phyloP scores from a whole-genome alignment of 2,113 vertebrate species.

The Maccullochella peelii region DNA sequence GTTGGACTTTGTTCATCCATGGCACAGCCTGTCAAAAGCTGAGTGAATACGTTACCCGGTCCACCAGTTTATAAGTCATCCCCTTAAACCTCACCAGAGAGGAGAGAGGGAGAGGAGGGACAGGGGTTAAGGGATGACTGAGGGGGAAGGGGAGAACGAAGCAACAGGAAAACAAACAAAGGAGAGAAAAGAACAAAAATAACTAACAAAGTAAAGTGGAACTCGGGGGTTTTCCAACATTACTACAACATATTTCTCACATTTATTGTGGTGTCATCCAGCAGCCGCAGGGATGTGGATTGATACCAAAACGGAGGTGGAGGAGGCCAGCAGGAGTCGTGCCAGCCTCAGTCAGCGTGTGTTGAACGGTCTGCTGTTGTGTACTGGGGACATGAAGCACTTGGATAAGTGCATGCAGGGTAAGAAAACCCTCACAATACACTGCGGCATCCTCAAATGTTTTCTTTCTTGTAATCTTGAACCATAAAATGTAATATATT shows the following conservation, averaged over 20 bases:
- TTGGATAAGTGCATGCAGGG: slow-evolving; percentile 77
- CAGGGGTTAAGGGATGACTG: slow-evolving; percentile 15
- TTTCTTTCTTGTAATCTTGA: neutral
- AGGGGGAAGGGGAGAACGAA: neutral
- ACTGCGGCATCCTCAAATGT: neutral
- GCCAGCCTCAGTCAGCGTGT: slow-evolving; percentile 28
- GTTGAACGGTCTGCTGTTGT: slow-evolving; percentile 59
- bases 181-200: slow-evolving; percentile 1
- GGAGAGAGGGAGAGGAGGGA: neutral
- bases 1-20: slow-evolving; percentile 53
- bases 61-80: slow-evolving; percentile 54
- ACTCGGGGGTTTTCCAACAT: neutral
- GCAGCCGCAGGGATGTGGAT: slow-evolving; percentile 63
- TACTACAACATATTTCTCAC: neutral
- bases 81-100: slow-evolving; percentile 1
- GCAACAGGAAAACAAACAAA: slow-evolving; percentile 8
- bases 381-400: slow-evolving; percentile 79
- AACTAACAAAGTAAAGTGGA: neutral
- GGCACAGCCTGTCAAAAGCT: neutral
- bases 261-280: neutral
- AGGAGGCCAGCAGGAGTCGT: slow-evolving; percentile 37
- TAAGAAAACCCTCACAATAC: slow-evolving; percentile 44
- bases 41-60: slow-evolving; percentile 36
- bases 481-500: neutral
- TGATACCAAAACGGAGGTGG: slow-evolving; percentile 51